phyloP scores from a whole-genome alignment of 2,888 invertebrate genomes.

The Acanthosepion pharaonis region DNA sequence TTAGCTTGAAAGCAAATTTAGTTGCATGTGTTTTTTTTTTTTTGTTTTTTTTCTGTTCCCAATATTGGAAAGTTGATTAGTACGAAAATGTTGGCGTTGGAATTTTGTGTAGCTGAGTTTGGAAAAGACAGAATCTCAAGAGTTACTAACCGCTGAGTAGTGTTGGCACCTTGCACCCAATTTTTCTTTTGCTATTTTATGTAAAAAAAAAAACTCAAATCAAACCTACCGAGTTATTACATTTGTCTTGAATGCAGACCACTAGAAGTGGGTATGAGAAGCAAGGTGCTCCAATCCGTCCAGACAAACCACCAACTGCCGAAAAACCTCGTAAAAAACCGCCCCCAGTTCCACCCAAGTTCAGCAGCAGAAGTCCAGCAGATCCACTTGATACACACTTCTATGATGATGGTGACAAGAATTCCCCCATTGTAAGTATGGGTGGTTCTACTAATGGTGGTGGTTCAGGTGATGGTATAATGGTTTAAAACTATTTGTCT shows the following conservation, averaged over 20 bases:
- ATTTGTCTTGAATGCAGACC: slow-evolving; percentile 44
- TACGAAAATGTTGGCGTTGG: not conserved
- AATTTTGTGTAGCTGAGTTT: not conserved
- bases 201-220: not conserved
- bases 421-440: slow-evolving; percentile 41
- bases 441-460: slow-evolving; percentile 37
- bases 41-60: too few species aligned
- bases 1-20: not conserved
- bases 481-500: not conserved
- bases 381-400: slow-evolving; percentile 34
- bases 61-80: not conserved
- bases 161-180: slow-evolving; percentile 9
- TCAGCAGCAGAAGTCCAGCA: slow-evolving; percentile 24
- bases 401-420: not conserved
- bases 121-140: not conserved
- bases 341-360: slow-evolving; percentile 40
- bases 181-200: not conserved
- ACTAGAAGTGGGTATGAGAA: slow-evolving; percentile 35
- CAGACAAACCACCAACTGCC: slow-evolving; percentile 24
- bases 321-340: slow-evolving; percentile 36
- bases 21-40: not conserved
- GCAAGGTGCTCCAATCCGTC: not conserved
- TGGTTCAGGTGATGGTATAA: slow-evolving; percentile 25
- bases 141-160: not conserved
- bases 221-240: not conserved